Conservation (phyloP, 2,797 vertebrate species). For the Scolopax rusticola region DNA sequence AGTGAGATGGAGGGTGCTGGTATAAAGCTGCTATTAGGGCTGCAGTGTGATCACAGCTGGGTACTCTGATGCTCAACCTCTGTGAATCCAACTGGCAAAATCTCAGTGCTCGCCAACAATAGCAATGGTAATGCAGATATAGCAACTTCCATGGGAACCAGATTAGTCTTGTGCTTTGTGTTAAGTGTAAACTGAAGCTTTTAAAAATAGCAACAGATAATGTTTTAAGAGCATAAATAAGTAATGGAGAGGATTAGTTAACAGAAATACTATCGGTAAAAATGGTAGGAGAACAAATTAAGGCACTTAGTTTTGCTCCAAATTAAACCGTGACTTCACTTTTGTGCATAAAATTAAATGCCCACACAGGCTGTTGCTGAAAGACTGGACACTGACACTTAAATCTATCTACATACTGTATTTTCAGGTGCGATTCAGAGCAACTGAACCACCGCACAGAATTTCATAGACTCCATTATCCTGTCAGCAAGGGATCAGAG, state of each 20-base stretch:
- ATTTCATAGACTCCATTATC: not conserved
- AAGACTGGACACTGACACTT: not conserved
- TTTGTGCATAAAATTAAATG: not conserved
- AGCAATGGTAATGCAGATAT: not conserved
- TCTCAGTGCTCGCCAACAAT: accelerated
- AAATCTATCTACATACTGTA: not conserved
- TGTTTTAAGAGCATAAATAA: slow-evolving; percentile 13
- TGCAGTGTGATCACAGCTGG: not conserved
- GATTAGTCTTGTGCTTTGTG: not conserved
- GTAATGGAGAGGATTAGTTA: not conserved
- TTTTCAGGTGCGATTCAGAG: not conserved
- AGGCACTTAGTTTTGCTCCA: not conserved
- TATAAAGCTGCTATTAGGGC: not conserved
- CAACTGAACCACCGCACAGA: not conserved
- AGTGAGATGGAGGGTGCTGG: not conserved
- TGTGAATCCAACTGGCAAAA: not conserved
- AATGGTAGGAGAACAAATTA: not conserved
- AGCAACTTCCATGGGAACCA: not conserved
- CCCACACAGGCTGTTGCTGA: not conserved
- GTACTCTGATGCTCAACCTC: not conserved
- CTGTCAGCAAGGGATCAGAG: not conserved
- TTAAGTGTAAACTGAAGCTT: not conserved
- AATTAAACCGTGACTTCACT: not conserved
- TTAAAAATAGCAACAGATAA: not conserved
- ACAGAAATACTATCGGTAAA: not conserved